Conservation (phyloP, 2,113 vertebrate genomes). For the Oncorhynchus tshawytscha region DNA sequence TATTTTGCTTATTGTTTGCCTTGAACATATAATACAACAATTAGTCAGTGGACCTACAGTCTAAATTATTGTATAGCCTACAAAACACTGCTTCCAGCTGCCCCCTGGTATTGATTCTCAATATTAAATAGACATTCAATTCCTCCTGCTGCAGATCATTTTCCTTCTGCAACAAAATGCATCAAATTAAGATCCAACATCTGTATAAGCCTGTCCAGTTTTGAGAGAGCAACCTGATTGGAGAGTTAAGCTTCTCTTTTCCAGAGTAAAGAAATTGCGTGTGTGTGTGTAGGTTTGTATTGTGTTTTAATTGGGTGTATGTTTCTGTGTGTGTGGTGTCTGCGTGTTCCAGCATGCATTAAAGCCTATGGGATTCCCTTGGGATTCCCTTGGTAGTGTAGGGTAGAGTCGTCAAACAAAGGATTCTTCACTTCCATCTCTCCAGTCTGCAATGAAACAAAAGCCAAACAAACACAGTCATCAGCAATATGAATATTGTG, state of each 20-base stretch:
- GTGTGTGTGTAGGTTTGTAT: neutral
- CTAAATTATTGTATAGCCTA: too few species aligned
- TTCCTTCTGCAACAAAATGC: too few species aligned
- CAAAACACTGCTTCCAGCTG: too few species aligned
- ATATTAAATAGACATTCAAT: too few species aligned
- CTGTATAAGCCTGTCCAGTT: too few species aligned
- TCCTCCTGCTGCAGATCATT: too few species aligned
- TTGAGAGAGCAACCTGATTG: neutral
- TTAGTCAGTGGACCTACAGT: too few species aligned
- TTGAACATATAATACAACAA: too few species aligned
- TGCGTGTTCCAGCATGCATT: neutral
- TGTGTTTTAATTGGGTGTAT: too few species aligned
- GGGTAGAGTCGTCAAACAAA: conserved; percentile 84
- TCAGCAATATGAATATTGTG: neutral
- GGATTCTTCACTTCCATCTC: conserved; percentile 99
- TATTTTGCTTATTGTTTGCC: too few species aligned
- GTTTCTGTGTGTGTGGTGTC: neutral
- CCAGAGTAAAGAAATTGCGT: neutral
- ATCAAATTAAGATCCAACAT: too few species aligned
- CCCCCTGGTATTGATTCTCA: too few species aligned
- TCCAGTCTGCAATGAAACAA: conserved; percentile 78
- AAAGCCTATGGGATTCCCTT: conserved; percentile 62
- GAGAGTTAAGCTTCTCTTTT: neutral
- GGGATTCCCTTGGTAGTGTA: conserved; percentile 59
- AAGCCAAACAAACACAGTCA: neutral